Evolutionary conservation across 2,797 vertebrate species (phyloP).

Genomic region (Catamblyrhynchus diadema): DNA sequence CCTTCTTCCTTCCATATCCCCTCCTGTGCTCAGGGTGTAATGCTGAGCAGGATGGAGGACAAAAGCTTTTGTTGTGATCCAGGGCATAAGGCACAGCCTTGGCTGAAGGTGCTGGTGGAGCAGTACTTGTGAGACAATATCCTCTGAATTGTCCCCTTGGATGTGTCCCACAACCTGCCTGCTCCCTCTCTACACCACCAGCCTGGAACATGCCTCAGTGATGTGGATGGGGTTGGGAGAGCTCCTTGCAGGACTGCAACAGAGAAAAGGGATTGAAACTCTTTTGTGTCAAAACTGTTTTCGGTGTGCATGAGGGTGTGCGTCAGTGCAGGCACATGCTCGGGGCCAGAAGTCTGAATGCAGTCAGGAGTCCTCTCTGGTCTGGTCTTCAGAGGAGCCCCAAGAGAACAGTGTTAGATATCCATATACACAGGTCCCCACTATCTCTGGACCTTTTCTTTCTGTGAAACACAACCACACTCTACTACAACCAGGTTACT

Average conservation of each 20-base stretch:
- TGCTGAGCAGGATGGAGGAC: neutral
- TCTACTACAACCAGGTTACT: neutral
- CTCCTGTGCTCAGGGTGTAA: neutral
- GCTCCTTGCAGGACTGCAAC: neutral
- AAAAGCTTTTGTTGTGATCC: neutral
- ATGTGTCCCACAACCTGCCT: neutral
- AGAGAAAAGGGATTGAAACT: neutral
- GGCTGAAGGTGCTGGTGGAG: neutral
- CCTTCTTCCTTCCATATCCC: neutral
- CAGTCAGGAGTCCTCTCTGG: neutral
- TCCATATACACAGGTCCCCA: neutral
- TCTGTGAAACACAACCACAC: neutral
- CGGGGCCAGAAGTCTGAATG: neutral
- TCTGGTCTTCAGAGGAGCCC: neutral
- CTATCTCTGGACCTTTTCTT: neutral
- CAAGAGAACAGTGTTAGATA: neutral
- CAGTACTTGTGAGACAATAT: neutral
- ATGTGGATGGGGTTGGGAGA: neutral
- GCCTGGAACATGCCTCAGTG: accelerated
- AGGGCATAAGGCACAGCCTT: neutral
- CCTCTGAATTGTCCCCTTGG: neutral
- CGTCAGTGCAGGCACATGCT: neutral
- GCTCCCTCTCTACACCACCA: neutral
- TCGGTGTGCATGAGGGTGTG: neutral
- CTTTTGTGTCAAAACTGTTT: neutral